phyloP scores from a whole-genome alignment of 2,797 vertebrate genomes.

The Thalassophryne amazonica region DNA sequence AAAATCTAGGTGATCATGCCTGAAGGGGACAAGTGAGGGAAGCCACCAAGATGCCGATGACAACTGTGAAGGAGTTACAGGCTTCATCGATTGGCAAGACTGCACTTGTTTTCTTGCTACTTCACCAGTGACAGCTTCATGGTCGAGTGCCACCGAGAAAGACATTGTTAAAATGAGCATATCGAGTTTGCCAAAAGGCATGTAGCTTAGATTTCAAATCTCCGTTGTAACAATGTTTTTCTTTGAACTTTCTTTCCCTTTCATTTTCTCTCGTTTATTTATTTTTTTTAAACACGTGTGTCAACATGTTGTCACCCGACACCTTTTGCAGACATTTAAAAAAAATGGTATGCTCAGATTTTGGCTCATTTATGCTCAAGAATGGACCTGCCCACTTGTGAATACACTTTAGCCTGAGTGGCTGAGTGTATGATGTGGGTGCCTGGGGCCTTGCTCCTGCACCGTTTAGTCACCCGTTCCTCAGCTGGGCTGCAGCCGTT shows the following conservation, averaged over 20 bases:
- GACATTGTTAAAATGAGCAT: too few relatives aligned
- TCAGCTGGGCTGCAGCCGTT: constrained; percentile 55
- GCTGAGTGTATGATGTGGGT: constrained; percentile 8
- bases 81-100: too few relatives aligned
- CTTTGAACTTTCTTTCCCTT: not conserved
- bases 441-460: constrained; percentile 23
- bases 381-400: constrained; percentile 12
- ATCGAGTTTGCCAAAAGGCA: too few relatives aligned
- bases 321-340: not conserved
- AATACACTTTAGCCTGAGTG: constrained; percentile 4
- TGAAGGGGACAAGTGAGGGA: too few relatives aligned
- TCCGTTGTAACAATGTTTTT: too few relatives aligned
- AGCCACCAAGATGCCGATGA: too few relatives aligned
- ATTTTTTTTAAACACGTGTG: not conserved
- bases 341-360: not conserved
- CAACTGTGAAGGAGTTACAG: too few relatives aligned
- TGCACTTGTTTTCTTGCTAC: too few relatives aligned
- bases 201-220: too few relatives aligned
- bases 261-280: not conserved
- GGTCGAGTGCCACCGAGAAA: too few relatives aligned
- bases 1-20: too few relatives aligned
- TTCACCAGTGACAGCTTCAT: too few relatives aligned
- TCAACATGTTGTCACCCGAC: not conserved
- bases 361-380: constrained; percentile 3
- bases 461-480: constrained; percentile 31